A percentile compares a stretch with the other conserved stretches of the same genome.
Evolutionary conservation across 2,888 invertebrate genomes (phyloP).

Genomic region (Troilus luridus): DNA sequence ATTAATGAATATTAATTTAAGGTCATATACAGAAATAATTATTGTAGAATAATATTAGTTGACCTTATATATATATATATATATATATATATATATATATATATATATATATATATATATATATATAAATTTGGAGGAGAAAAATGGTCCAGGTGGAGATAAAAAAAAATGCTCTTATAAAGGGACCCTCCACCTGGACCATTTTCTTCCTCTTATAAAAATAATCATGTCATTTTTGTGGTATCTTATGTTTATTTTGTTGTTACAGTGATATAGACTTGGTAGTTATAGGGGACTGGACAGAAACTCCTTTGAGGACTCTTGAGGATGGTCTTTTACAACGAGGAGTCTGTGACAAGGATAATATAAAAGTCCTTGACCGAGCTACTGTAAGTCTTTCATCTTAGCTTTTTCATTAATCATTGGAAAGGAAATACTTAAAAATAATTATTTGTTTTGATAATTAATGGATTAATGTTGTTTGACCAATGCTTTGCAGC

Average conservation of each 20-base stretch:
- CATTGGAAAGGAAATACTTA: not conserved
- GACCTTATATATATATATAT: too few species aligned
- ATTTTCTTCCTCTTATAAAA: too few species aligned
- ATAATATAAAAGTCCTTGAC: slow-evolving; percentile 94
- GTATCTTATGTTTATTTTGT: not conserved
- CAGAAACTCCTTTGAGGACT: slow-evolving; percentile 89
- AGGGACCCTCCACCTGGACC: too few species aligned
- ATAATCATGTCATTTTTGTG: not conserved
- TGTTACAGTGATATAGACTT: slow-evolving; percentile 80
- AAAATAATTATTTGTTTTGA: not conserved
- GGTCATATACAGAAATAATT: not conserved
- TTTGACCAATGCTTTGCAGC: not conserved
- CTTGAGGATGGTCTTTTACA: slow-evolving; percentile 91
- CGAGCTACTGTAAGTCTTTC: slow-evolving; percentile 85
- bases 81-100: too few species aligned
- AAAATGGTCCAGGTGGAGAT: too few species aligned
- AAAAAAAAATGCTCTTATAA: too few species aligned
- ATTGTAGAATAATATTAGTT: too few species aligned
- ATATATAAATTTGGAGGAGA: too few species aligned
- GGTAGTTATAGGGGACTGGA: slow-evolving; percentile 88
- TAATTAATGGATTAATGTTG: not conserved
- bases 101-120: too few species aligned
- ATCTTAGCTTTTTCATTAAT: not conserved
- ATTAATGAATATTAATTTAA: not conserved
- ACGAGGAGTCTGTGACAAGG: slow-evolving; percentile 90